These are phyloP conservation scores for Adela reaumurella DNA, from an alignment of 2,888 invertebrate genomes.

Conservation along the genomic window DNA sequence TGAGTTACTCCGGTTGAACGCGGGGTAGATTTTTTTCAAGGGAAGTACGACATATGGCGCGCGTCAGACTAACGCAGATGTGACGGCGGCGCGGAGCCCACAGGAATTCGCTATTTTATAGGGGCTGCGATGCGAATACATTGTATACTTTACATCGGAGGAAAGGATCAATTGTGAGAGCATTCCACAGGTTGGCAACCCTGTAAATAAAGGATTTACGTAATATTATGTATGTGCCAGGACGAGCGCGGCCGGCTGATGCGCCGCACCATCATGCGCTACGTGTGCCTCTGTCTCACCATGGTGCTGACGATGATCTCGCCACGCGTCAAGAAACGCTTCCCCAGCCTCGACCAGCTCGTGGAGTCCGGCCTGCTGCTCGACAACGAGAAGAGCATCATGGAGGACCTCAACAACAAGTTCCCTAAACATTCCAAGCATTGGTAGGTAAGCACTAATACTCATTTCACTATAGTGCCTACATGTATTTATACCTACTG, in stretches of 20 bases:
- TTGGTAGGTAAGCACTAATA: too few species aligned
- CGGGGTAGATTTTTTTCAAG: too few species aligned
- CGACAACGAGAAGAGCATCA: conserved; percentile 76
- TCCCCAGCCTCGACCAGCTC: conserved; percentile 78
- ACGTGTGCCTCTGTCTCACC: conserved; percentile 81
- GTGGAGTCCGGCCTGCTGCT: conserved; percentile 80
- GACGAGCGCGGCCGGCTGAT: conserved; percentile 79
- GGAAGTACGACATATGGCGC: too few species aligned
- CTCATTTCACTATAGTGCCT: too few species aligned
- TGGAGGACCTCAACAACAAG: conserved; percentile 73
- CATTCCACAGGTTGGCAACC: not conserved
- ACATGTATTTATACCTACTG: too few species aligned
- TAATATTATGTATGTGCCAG: conserved; percentile 27
- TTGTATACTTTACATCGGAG: too few species aligned
- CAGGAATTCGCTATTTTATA: too few species aligned
- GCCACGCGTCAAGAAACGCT: conserved; percentile 83
- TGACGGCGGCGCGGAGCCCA: too few species aligned
- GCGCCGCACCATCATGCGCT: conserved; percentile 79
- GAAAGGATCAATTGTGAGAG: too few species aligned
- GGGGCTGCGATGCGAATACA: too few species aligned
- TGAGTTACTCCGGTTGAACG: too few species aligned
- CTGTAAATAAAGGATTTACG: not conserved
- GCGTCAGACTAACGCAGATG: too few species aligned
- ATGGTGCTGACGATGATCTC: conserved; percentile 85
- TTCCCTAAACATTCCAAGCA: conserved; percentile 85